Conservation (phyloP, 2,113 vertebrate genomes). For the Hydrochoerus hydrochaeris region DNA sequence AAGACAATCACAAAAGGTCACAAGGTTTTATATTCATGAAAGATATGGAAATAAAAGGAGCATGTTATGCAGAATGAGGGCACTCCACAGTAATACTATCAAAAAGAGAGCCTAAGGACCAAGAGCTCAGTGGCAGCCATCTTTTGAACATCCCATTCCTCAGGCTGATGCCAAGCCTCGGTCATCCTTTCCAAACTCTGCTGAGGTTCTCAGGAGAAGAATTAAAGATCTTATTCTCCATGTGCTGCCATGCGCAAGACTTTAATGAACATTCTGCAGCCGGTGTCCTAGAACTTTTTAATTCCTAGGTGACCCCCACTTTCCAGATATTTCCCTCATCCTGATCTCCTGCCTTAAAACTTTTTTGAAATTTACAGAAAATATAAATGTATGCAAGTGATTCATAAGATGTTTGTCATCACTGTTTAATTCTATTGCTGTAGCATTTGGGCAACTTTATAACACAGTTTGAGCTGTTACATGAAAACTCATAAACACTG, state of each 20-base stretch:
- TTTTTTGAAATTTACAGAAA: neutral
- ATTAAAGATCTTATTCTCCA: neutral
- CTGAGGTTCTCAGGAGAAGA: neutral
- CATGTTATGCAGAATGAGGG: accelerated
- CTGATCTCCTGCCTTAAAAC: neutral
- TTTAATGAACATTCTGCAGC: neutral
- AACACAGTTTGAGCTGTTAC: accelerated
- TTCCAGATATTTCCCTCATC: neutral
- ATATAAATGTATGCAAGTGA: neutral
- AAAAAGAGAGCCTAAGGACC: neutral
- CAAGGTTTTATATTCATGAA: neutral
- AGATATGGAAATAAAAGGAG: neutral
- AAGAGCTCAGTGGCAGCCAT: neutral
- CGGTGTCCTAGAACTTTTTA: neutral
- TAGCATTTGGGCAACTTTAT: accelerated
- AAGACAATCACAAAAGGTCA: neutral
- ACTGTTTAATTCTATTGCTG: neutral
- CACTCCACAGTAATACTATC: accelerated
- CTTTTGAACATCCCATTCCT: neutral
- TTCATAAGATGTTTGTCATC: neutral
- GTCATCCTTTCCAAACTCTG: neutral
- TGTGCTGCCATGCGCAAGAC: neutral
- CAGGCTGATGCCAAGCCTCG: neutral
- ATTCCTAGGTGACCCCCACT: neutral
- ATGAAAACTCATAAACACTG: neutral